Conservation (phyloP, 2,797 vertebrate species). For the Prunella strophiata region DNA sequence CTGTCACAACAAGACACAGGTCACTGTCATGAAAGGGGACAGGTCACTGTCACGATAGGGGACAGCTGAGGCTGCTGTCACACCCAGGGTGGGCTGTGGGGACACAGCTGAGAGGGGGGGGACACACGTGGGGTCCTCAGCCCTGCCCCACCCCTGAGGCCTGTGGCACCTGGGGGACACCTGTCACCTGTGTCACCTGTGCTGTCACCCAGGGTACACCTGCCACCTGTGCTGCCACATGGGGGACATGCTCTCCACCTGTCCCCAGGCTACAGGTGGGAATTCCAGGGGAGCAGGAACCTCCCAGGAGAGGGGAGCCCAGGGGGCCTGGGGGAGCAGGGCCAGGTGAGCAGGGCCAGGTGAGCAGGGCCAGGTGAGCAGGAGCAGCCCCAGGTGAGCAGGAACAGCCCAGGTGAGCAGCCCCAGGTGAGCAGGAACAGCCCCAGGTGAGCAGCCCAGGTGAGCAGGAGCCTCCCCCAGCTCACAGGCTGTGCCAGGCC, state of each 20-base stretch:
- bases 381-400: not conserved
- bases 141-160: not conserved
- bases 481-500: not conserved
- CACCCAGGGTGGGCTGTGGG: rapidly evolving
- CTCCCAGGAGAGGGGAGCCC: not conserved
- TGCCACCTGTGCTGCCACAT: not conserved
- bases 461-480: not conserved
- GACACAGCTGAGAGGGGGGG: not conserved
- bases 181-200: too few species aligned
- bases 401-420: not conserved
- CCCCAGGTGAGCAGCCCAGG: not conserved
- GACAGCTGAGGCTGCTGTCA: not conserved
- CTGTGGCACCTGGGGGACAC: not conserved
- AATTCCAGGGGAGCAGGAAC: not conserved
- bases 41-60: too few species aligned
- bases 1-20: too few species aligned
- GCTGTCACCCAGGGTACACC: not conserved
- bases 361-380: too few species aligned
- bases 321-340: not conserved
- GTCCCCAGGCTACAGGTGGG: not conserved
- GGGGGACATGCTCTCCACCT: not conserved
- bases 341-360: too few species aligned
- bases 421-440: too few species aligned
- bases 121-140: not conserved
- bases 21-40: too few species aligned